A percentile compares a stretch with the other conserved stretches of the same genome.
Conservation (phyloP, 2,888 invertebrate species). For the Tiliacea aurago region DNA sequence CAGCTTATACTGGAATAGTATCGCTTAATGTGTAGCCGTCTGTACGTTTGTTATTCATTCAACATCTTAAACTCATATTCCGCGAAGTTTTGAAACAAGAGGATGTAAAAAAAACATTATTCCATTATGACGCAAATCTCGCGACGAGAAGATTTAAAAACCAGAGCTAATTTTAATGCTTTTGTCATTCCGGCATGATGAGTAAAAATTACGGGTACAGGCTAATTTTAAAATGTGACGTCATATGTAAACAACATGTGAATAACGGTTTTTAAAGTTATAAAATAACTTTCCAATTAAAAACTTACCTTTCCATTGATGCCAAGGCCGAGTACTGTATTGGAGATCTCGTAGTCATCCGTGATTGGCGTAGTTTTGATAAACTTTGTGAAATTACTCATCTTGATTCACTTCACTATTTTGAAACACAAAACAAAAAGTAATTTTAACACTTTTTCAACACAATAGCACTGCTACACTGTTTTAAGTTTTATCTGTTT, state of each 20-base stretch:
- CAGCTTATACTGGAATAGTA: too few species aligned
- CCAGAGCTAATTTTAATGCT: conserved; percentile 53
- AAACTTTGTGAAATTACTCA: conserved; percentile 84
- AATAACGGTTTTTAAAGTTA: conserved; percentile 26
- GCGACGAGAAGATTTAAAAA: conserved; percentile 12
- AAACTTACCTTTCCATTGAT: conserved; percentile 97
- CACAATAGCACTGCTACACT: conserved; percentile 65
- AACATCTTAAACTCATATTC: conserved; percentile 8
- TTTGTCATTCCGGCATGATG: conserved; percentile 49
- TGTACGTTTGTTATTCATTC: conserved; percentile 15
- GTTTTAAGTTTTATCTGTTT: conserved; percentile 7
- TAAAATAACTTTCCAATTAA: conserved; percentile 41
- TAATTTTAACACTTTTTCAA: conserved; percentile 59
- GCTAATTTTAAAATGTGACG: conserved; percentile 75
- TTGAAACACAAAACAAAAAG: conserved; percentile 64
- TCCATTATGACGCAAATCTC: conserved; percentile 26
- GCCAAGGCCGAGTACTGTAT: conserved; percentile 98
- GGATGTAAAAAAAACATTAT: conserved; percentile 25
- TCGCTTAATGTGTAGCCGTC: too few species aligned
- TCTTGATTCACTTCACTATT: conserved; percentile 73
- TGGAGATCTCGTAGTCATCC: conserved; percentile 97
- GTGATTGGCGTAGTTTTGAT: conserved; percentile 96
- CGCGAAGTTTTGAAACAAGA: conserved; percentile 27
- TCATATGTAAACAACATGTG: conserved; percentile 78
- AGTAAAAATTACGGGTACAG: conserved; percentile 44